Conservation (phyloP, 2,797 vertebrate species). For the Alouatta caraya region DNA sequence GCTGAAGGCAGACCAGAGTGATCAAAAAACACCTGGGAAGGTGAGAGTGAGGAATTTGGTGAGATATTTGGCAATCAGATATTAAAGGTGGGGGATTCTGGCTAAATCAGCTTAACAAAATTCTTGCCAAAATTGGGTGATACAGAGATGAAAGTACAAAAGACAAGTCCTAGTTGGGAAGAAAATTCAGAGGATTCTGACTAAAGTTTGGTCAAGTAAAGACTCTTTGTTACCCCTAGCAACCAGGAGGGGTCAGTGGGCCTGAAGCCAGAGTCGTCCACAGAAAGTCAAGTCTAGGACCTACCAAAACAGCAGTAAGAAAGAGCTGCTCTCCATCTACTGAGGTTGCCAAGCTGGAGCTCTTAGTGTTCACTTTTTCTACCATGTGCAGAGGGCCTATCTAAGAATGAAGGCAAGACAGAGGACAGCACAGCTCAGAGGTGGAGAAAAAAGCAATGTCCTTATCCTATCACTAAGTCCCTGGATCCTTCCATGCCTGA, state of each 20-base stretch:
- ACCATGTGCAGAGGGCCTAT: fast-evolving
- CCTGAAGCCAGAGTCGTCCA: background rate
- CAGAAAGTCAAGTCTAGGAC: background rate
- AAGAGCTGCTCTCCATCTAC: background rate
- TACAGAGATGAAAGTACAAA: background rate
- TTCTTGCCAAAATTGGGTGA: background rate
- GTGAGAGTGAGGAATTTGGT: background rate
- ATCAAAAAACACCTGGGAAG: background rate
- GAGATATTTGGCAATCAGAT: background rate
- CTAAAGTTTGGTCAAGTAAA: background rate
- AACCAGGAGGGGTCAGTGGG: background rate
- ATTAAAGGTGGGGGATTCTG: background rate
- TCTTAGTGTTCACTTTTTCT: background rate
- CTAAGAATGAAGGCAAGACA: background rate
- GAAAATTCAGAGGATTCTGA: background rate
- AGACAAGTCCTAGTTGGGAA: background rate
- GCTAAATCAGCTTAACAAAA: background rate
- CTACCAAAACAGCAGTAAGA: background rate
- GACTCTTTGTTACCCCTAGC: background rate
- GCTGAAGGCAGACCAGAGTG: background rate
- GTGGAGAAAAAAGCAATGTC: background rate
- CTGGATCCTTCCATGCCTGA: background rate
- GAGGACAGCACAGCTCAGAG: background rate
- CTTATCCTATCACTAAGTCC: background rate
- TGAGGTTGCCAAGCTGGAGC: background rate